Conservation (phyloP, 2,888 invertebrate species). For the Thumatha senex region DNA sequence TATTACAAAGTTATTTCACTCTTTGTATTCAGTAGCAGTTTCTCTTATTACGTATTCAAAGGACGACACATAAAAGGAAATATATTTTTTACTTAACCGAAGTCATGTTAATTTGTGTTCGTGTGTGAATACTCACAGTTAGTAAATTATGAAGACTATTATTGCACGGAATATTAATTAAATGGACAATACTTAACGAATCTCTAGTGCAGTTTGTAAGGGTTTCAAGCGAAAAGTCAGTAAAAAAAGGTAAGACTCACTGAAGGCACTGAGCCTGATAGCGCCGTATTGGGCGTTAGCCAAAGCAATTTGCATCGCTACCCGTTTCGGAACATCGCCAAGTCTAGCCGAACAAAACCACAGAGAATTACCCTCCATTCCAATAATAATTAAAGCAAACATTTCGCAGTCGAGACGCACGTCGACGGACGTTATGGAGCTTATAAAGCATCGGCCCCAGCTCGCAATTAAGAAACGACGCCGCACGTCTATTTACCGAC, state of each 20-base stretch:
- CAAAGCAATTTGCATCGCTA: conserved; percentile 84
- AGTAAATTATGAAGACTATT: too few species aligned
- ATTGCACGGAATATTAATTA: too few species aligned
- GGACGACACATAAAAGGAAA: conserved; percentile 78
- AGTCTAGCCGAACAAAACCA: conserved; percentile 84
- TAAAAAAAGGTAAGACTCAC: conserved; percentile 58
- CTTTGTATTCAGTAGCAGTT: conserved; percentile 75
- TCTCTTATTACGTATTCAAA: conserved; percentile 78
- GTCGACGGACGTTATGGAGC: conserved; percentile 79
- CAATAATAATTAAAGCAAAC: conserved; percentile 84
- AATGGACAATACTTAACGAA: too few species aligned
- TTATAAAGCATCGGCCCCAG: conserved; percentile 79
- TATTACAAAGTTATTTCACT: conserved; percentile 41
- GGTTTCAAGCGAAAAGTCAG: conserved; percentile 56
- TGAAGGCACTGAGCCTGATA: conserved; percentile 63
- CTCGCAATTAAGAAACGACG: conserved; percentile 81
- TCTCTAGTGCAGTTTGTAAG: too few species aligned
- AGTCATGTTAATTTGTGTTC: conserved; percentile 28
- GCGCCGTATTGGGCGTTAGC: conserved; percentile 81
- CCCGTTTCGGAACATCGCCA: conserved; percentile 83
- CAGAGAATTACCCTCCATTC: conserved; percentile 82
- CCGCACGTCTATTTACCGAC: conserved; percentile 79
- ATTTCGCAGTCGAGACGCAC: conserved; percentile 77
- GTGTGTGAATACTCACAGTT: conserved; percentile 8
- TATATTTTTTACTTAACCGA: conserved; percentile 63